Conservation (phyloP, 2,113 vertebrate species). For the Chaetorhynchus papuensis region DNA sequence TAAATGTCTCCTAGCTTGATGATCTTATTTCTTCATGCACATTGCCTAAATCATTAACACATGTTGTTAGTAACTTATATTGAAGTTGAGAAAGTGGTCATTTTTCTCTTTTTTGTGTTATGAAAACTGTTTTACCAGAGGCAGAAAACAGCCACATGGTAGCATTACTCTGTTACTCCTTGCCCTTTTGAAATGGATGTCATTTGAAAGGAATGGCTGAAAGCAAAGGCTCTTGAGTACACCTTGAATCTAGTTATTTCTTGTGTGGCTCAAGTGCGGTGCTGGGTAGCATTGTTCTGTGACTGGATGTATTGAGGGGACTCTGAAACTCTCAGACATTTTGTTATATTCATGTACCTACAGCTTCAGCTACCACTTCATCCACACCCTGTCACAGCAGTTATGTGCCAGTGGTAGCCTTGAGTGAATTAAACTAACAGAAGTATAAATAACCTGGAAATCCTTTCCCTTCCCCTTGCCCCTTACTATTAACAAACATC, state of each 20-base stretch:
- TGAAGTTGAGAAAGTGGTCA: not conserved
- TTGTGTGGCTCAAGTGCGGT: not conserved
- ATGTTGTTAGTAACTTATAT: not conserved
- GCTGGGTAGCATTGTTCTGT: not conserved
- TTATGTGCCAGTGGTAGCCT: not conserved
- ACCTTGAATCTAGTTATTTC: not conserved
- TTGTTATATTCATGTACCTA: not conserved
- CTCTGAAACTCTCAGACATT: not conserved
- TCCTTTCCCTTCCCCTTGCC: not conserved
- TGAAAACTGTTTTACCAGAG: not conserved
- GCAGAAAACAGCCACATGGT: not conserved
- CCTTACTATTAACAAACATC: not conserved
- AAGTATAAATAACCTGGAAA: not conserved
- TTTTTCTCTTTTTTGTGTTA: not conserved
- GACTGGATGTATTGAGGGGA: not conserved
- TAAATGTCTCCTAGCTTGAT: not conserved
- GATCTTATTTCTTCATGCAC: not conserved
- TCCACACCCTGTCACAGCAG: not conserved
- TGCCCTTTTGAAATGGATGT: not conserved
- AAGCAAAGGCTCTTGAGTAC: not conserved
- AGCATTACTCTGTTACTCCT: not conserved
- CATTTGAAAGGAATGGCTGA: not conserved
- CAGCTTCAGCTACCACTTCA: not conserved
- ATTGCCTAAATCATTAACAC: not conserved
- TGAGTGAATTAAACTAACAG: not conserved